phyloP scores from a whole-genome alignment of 2,797 vertebrate genomes.

The Sciurus carolinensis region DNA sequence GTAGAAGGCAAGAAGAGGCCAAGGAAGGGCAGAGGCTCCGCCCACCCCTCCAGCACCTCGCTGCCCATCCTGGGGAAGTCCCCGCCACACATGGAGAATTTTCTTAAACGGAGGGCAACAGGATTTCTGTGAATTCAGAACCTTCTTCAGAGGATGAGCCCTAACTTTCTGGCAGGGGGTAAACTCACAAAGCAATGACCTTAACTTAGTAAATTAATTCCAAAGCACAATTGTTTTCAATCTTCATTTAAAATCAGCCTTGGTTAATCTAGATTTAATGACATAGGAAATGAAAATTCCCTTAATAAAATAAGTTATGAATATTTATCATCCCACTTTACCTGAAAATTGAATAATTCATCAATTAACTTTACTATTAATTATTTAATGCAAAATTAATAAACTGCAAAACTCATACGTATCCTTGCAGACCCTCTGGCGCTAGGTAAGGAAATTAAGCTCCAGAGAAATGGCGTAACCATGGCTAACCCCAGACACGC shows the following conservation, averaged over 20 bases:
- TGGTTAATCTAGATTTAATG: constrained; percentile 91
- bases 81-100: neutral
- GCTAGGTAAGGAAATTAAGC: constrained; percentile 37
- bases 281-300: constrained; percentile 92
- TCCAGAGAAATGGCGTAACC: rapidly evolving
- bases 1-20: neutral
- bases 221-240: constrained; percentile 90
- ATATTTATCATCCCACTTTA: constrained; percentile 97
- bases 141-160: neutral
- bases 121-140: constrained; percentile 44
- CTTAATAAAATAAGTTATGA: constrained; percentile 94
- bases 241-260: constrained; percentile 89
- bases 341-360: constrained; percentile 95
- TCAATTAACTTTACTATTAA: constrained; percentile 96
- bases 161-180: constrained; percentile 10
- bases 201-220: constrained; percentile 87
- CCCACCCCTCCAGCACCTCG: rapidly evolving
- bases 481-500: neutral
- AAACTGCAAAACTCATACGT: constrained; percentile 84
- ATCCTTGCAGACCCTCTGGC: constrained; percentile 76
- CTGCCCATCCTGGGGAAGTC: neutral
- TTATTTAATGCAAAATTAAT: constrained; percentile 97
- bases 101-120: neutral
- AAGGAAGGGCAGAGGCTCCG: no score
- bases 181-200: constrained; percentile 65